Percentiles rank a stretch among this genome's conserved stretches.
These are phyloP conservation scores for Pterocles gutturalis DNA, from an alignment of 2,113 vertebrate genomes.

Conservation along the genomic window DNA sequence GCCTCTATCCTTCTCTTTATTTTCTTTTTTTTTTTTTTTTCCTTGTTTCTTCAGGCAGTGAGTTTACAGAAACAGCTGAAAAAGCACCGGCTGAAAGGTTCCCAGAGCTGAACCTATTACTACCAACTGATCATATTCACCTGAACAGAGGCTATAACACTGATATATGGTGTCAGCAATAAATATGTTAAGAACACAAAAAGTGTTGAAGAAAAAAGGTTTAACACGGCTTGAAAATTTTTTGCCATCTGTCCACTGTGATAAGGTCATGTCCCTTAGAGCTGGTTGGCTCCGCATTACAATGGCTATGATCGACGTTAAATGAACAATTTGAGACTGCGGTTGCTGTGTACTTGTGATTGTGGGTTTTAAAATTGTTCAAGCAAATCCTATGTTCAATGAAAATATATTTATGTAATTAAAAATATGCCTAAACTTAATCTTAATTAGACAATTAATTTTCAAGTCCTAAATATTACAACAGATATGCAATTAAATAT, in stretches of 20 bases:
- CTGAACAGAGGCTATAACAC: conserved; percentile 35
- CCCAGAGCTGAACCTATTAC: background rate
- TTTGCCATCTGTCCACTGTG: conserved; percentile 53
- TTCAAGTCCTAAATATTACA: background rate
- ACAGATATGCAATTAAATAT: background rate
- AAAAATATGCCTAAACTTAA: background rate
- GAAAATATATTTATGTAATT: background rate
- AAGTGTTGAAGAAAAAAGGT: conserved; percentile 23
- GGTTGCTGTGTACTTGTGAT: background rate
- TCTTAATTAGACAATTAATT: background rate
- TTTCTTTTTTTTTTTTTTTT: background rate
- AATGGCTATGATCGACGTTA: conserved; percentile 19
- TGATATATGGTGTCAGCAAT: conserved; percentile 57
- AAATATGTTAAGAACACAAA: conserved; percentile 63
- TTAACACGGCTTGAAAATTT: conserved; percentile 13
- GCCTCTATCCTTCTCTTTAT: background rate
- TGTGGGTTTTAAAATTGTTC: background rate
- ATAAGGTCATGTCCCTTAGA: conserved; percentile 56
- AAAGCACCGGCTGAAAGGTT: background rate
- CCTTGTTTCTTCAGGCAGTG: background rate
- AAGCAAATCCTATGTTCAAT: background rate
- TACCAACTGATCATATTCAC: background rate
- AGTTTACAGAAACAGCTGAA: conserved; percentile 3
- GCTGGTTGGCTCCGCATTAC: background rate
- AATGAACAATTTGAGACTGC: background rate